Conservation (phyloP, 2,113 vertebrate species). For the Xiphophorus maculatus region DNA sequence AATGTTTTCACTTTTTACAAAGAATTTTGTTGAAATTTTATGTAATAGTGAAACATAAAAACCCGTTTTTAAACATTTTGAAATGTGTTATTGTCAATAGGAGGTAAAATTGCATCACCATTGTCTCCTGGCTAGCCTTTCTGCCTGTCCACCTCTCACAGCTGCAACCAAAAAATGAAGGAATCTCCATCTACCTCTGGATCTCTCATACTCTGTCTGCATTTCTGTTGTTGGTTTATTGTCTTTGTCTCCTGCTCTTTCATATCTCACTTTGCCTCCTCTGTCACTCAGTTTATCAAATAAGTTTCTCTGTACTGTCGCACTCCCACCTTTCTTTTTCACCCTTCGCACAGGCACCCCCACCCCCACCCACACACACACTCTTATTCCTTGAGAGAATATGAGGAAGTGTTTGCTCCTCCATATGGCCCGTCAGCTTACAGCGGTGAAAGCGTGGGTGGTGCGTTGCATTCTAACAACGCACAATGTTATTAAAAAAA, state of each 20-base stretch:
- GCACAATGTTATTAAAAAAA: background rate
- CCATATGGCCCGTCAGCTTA: conserved; percentile 63
- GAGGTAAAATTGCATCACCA: conserved; percentile 36
- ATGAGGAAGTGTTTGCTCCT: conserved; percentile 53
- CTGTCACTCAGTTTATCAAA: conserved; percentile 52
- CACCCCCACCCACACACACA: conserved; percentile 4
- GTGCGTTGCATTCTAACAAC: conserved; percentile 46
- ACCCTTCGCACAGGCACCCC: conserved; percentile 2
- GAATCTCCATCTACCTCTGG: conserved; percentile 49
- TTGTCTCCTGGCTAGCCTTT: conserved; percentile 26
- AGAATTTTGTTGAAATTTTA: too few species aligned
- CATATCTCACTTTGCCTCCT: conserved; percentile 52
- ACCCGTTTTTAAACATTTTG: too few species aligned
- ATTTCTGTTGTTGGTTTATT: conserved; percentile 43
- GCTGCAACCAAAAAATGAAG: conserved; percentile 16
- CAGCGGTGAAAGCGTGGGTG: conserved; percentile 49
- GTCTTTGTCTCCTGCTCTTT: conserved; percentile 43
- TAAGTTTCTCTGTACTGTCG: conserved; percentile 43
- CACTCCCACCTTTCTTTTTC: conserved; percentile 26
- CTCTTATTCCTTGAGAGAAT: conserved; percentile 34
- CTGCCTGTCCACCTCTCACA: conserved; percentile 23
- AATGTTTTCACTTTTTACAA: too few species aligned
- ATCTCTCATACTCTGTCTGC: conserved; percentile 36
- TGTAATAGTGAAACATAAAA: too few species aligned
- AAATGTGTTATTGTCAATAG: background rate